Base-by-base conservation (phyloP, 2,888 invertebrate genomes). In the Cephalotes varians region DNA sequence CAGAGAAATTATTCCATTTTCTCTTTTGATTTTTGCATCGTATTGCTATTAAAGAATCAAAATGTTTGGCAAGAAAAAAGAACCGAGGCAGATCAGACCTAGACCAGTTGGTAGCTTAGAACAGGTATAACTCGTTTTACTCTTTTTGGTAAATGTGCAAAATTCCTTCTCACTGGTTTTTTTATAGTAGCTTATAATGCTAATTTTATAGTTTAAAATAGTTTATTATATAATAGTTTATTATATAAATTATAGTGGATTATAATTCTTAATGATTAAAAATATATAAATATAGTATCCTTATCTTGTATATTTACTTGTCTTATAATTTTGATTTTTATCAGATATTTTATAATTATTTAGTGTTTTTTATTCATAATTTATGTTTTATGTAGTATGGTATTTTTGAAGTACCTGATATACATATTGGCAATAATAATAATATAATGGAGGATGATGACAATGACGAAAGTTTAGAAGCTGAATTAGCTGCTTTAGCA, bases 381-480 rank as follows among this genome's bases (percentile, higher is more conserved):
- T 71, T 40, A 37, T 81, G 60, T 65, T 15, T 83, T 64, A 51
- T 37, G 56, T 21, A 98, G 98, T 97, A 96, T 95, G 98, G 98
- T 4, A 95, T 98, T 76, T 96, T 97, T 91, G 97, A 98, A 93
- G 96, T 98, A 83, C 96, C 97, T 34, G 95, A 96, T 90, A 44
- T 77, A 69, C 95, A 96, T 91, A 94, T 96, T 60, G 96, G 96
- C 90, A 96, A 96, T 83, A 95, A 96, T 71, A 96, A 95, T 54
- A 95, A 94, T 37, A 95, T 94, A 88, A 91, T 95, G 54, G 96
- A 96, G 91, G 96, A 96, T 90, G 95, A 95, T 84, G 96, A 94
- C 0, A 95, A 96, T 90, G 98, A 98, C 92, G 96, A 97, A 82
- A 98, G 98, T 92, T 95, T 98, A 86, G 98, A 98, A 94, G 98